Evolutionary conservation across 2,797 vertebrate genomes (phyloP).

Genomic region (Oreochromis mossambicus): DNA sequence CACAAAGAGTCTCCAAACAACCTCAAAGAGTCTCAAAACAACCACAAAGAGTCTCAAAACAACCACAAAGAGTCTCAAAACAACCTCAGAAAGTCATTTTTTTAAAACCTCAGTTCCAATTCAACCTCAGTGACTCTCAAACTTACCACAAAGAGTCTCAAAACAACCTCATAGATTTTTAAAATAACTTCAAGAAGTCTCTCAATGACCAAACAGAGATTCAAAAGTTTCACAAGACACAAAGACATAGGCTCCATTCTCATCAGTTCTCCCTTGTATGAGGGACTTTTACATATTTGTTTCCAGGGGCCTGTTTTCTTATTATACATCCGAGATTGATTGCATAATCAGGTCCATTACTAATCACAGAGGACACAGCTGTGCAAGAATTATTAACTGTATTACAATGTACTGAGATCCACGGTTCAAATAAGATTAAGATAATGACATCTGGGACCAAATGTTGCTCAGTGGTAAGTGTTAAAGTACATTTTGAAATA

Average conservation of each 20-base stretch:
- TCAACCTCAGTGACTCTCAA: no score
- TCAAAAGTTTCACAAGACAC: not conserved
- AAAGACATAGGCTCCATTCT: not conserved
- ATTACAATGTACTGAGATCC: not conserved
- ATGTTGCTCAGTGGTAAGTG: not conserved
- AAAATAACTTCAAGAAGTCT: not conserved
- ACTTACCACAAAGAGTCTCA: no score
- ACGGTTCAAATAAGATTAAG: slow-evolving; percentile 22
- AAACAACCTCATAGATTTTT: not conserved
- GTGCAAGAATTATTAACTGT: not conserved
- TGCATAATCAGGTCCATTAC: not conserved
- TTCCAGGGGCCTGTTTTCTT: not conserved
- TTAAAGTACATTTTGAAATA: not conserved
- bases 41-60: not conserved
- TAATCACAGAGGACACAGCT: slow-evolving; percentile 4
- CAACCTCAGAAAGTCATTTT: no score
- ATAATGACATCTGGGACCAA: slow-evolving; percentile 14
- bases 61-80: no score
- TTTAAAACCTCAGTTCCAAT: no score
- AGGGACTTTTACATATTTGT: not conserved
- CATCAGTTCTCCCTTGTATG: not conserved
- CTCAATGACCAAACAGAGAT: not conserved
- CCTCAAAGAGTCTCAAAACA: not conserved
- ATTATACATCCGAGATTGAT: not conserved
- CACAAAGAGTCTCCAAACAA: not conserved